Base-by-base conservation (phyloP, 2,888 invertebrate species). In the Syrphus vitripennis region DNA sequence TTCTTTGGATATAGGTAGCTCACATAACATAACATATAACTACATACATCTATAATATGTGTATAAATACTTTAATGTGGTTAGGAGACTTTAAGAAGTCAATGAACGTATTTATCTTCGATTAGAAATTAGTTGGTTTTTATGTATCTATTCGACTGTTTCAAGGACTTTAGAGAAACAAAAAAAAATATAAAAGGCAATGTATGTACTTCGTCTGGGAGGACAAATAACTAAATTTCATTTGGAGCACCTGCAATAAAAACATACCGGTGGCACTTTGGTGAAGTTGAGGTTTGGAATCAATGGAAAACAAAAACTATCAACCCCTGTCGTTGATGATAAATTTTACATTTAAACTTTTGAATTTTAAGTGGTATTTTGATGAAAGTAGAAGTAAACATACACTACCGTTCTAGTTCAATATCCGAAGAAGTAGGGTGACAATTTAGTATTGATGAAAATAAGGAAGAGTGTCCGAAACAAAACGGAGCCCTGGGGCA, bases 41-140 rank as follows among this genome's bases (percentile, higher is more conserved):
- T 34, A 34, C 12, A 0, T 48, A 24, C 10, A 24, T 24, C 6
- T 6, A 2, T 65, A n/a, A 6, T 34, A 34, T 26, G 10, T n/a
- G 9, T 1, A 26, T 0, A 29, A 26, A 24, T 4, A 9, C 48
- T 34, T 45, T 19, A 31, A 29, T 65, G 50, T 67, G 48, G 50
- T 48, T 7, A 50, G 34, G 50, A 67, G 50, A 50, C 16, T 34
- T 34, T 50, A 16, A 67, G 50, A 67, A 67, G 67, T 67, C 67
- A 67, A 67, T 67, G 67, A 67, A 67, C 67, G 48, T 34, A 67
- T 67, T 67, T 67, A 50, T 67, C 67, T 67, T 67, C 67, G 67
- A 67, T 67, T 67, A 67, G 48, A 67, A 67, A 67, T 67, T 50
- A 50, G 31, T 34, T 34, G 24, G 21, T 67, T n/a, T 50, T 31